Evolutionary conservation across 2,113 vertebrate species (phyloP).

Genomic region (Pangasianodon gigas): DNA sequence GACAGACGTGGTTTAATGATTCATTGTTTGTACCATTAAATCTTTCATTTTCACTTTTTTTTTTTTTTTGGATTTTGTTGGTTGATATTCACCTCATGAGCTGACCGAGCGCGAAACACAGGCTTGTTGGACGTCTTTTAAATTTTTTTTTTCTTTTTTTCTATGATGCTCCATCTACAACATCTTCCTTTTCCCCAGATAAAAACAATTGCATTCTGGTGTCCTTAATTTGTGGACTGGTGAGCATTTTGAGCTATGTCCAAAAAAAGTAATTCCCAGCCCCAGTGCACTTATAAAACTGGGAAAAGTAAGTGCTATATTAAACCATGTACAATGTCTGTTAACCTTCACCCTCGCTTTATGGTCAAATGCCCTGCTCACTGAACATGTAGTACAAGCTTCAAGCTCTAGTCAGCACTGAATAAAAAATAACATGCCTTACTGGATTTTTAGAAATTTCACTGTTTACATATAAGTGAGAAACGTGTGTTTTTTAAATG

Average conservation of each 20-base stretch:
- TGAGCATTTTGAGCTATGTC: constrained; percentile 1
- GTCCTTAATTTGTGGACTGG: not conserved
- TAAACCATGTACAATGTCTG: constrained; percentile 24
- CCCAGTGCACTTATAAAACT: constrained; percentile 5
- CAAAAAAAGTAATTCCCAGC: constrained; percentile 1
- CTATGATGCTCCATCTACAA: constrained; percentile 5
- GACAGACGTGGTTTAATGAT: not conserved
- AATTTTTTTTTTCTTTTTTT: not conserved
- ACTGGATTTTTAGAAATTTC: not conserved
- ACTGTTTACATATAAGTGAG: not conserved
- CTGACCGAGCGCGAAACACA: not conserved
- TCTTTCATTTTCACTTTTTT: not conserved
- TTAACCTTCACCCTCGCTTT: constrained; percentile 23
- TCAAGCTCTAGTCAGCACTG: constrained; percentile 14
- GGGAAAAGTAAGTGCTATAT: constrained; percentile 19
- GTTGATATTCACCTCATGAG: not conserved
- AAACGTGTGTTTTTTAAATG: not conserved
- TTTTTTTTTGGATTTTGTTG: not conserved
- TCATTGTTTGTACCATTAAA: not conserved
- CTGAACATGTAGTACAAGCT: not conserved
- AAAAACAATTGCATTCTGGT: not conserved
- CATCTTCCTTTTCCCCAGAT: not conserved
- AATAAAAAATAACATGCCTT: not conserved
- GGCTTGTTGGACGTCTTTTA: not conserved
- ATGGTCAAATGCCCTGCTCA: constrained; percentile 19